Percentiles rank a stretch among this genome's conserved stretches.
phyloP scores from a whole-genome alignment of 1,140 invertebrate species.

The Chironomus tepperi region DNA sequence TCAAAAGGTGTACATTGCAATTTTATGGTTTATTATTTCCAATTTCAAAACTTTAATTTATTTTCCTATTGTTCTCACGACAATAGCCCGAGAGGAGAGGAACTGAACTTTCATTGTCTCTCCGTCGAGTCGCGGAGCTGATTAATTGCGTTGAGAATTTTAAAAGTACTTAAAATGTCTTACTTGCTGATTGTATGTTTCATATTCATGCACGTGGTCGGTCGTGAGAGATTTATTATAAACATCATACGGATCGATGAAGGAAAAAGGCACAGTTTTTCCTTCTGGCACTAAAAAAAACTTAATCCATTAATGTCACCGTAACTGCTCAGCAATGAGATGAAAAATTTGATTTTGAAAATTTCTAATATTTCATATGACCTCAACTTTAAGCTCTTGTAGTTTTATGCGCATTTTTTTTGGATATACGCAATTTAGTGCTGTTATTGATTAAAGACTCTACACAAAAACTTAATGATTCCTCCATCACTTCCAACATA shows the following conservation, averaged over 20 bases:
- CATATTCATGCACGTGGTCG: background rate
- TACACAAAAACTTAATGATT: too few species aligned
- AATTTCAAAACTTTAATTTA: constrained; percentile 4
- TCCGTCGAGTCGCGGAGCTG: background rate
- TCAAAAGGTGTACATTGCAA: background rate
- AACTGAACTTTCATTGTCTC: background rate
- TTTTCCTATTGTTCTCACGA: background rate
- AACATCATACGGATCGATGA: background rate
- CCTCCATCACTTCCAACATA: too few species aligned
- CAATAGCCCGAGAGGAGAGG: background rate
- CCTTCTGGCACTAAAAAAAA: background rate
- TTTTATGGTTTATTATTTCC: constrained; percentile 3
- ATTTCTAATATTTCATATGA: too few species aligned
- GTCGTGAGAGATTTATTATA: background rate
- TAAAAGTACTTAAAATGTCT: background rate
- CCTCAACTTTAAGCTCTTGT: too few species aligned
- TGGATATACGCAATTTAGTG: background rate
- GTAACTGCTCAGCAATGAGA: background rate
- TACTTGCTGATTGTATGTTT: background rate
- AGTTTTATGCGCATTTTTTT: background rate
- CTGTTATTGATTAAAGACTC: too few species aligned
- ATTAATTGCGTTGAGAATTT: constrained; percentile 1
- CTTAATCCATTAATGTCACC: constrained; percentile 7
- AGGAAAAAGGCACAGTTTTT: background rate
- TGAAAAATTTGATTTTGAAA: too few species aligned